Conservation (phyloP, 2,797 vertebrate genomes). For the Cuniculus paca region DNA sequence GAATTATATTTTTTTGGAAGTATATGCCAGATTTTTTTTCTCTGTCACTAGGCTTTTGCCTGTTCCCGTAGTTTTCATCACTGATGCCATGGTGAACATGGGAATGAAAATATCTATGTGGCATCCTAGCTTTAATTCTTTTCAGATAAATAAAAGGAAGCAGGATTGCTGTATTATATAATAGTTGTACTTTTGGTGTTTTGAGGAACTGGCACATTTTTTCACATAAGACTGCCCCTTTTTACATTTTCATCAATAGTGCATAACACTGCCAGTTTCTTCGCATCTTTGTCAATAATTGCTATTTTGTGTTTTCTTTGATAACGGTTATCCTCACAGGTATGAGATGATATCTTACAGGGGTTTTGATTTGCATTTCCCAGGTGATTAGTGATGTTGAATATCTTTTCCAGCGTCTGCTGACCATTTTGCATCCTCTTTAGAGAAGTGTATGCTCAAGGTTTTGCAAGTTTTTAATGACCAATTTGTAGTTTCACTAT, state of each 20-base stretch:
- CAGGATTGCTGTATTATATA: neutral
- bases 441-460: neutral
- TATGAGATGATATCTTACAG: neutral
- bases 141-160: neutral
- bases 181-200: neutral
- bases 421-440: neutral
- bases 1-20: neutral
- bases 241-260: neutral
- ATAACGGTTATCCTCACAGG: neutral
- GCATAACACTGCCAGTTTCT: rapidly evolving
- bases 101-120: neutral
- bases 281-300: neutral
- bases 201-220: neutral
- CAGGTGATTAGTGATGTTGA: neutral
- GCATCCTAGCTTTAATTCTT: neutral
- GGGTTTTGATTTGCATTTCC: neutral
- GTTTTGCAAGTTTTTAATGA: neutral
- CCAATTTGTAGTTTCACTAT: neutral
- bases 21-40: neutral
- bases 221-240: neutral
- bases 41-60: neutral
- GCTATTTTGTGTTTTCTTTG: neutral
- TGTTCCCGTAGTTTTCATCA: neutral
- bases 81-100: neutral
- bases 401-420: neutral